Evolutionary conservation across 2,797 vertebrate genomes (phyloP), one percentile per base, ranked within the genome.

Genomic region (Molossus alvarezi): DNA sequence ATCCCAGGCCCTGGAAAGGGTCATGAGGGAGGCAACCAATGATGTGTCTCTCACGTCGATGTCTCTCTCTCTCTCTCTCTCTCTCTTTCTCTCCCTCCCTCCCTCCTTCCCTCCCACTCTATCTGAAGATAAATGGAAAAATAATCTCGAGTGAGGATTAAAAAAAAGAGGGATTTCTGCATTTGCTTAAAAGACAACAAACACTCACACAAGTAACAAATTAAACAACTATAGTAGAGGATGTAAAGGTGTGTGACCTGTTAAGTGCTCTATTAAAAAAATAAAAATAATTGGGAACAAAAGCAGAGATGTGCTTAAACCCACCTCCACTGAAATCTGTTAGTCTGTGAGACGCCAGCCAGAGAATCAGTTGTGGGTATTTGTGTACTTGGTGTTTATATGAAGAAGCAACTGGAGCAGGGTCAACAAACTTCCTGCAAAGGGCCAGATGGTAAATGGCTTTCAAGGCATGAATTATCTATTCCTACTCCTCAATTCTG

Each of bases 271-370:
- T 71, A 84, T 75, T 77, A 88, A 90, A 92, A 90, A 85, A 29
- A 86, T 72, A 77, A 75, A 84, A 93, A 57, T 64, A 67, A 92
- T 64, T 77, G 55, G 58, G 65, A 90, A 82, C 88, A 90, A 88
- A 77, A 23, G 23, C 72, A 87, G 75, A 92, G 67, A 75, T 37
- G 8, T 27, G 29, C 64, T 83, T 64, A 53, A 6, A 64, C 20
- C 27, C 64, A 90, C 67, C 18, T 72, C 48, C 60, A 82, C 62
- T 33, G 89, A 93, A 91, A 65, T 72, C 90, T 62, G 53, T 58
- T 80, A 53, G 94, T 65, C 77, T 83, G 27, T 1, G 48, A 93
- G 80, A 81, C 37, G 33, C 53, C 20, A 6, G 45, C 72, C 62
- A 60, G 71, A 84, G 48, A 79, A 69, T 58, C 33, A 8, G 9